phyloP scores from a whole-genome alignment of 2,888 invertebrate species.

The Panorpa germanica region DNA sequence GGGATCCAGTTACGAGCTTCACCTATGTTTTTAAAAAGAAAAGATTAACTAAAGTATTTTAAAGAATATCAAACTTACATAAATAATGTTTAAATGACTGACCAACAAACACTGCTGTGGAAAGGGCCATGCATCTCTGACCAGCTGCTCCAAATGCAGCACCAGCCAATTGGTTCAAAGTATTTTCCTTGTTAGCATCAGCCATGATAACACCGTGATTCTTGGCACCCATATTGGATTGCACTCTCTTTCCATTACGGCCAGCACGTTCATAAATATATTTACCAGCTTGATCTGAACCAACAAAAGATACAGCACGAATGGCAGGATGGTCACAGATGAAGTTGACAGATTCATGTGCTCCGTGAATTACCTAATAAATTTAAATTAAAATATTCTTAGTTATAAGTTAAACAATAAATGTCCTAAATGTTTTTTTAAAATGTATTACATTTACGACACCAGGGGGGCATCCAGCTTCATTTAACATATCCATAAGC shows the following conservation, averaged over 20 bases:
- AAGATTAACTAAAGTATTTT: constrained; percentile 5
- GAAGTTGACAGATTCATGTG: constrained; percentile 88
- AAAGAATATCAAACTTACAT: constrained; percentile 1
- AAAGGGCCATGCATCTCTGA: constrained; percentile 97
- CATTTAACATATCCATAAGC: constrained; percentile 77
- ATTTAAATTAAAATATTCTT: constrained; percentile 14
- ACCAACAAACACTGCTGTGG: constrained; percentile 83
- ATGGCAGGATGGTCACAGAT: constrained; percentile 94
- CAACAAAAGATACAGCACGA: constrained; percentile 94
- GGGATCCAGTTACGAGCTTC: constrained; percentile 88
- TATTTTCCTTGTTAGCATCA: constrained; percentile 94
- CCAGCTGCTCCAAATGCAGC: constrained; percentile 99
- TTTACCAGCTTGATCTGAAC: constrained; percentile 88
- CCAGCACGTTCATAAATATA: constrained; percentile 90
- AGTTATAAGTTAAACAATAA: constrained; percentile 1
- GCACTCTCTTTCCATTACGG: constrained; percentile 84
- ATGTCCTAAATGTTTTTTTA: constrained; percentile 1
- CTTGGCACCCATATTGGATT: constrained; percentile 98
- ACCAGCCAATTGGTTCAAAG: constrained; percentile 77
- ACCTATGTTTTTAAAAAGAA: constrained; percentile 29
- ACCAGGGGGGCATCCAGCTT: constrained; percentile 93
- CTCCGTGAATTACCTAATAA: constrained; percentile 71
- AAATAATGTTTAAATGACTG: constrained; percentile 14
- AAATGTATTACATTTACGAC: constrained; percentile 60
- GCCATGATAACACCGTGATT: constrained; percentile 96